Base-by-base conservation (phyloP, 2,797 vertebrate species). In the Delichon dasypus region DNA sequence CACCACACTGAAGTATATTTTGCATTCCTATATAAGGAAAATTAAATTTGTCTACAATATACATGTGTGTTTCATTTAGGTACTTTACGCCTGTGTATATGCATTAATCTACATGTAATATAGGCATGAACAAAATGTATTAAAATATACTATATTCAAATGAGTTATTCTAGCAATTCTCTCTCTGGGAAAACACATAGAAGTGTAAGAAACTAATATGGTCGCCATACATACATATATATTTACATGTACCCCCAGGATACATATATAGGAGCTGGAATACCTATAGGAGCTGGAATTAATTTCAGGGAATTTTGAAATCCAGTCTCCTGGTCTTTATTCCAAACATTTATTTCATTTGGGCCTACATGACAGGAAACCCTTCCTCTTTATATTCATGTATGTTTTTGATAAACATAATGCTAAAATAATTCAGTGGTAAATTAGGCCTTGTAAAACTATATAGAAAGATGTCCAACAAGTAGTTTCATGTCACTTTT, bases 401-500 rank as follows among this genome's bases (percentile, higher is more conserved):
- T 36, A 78, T 50, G n/a, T 34, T 95, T 93, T 36, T 50, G 26
- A 84, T 72, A 87, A 86, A 82, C 44, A 62, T 71, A 91, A 84
- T 90, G 42, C 42, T 88, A 25, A 87, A 91, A 48, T 78, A 94
- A 96, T 72, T 66, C 67, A 68, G 0, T n/a, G 27, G 60, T 51
- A 84, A 93, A 91, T 90, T 60, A 68, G 21, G 32, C 71, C 38
- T 79, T 80, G 22, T 70, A 89, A 81, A 79, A 83, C 53, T 61
- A 47, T 23, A 88, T 5, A 80, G 27, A 95, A 90, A 74, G 29
- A 77, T 66, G 27, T 55, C 93, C 91, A 96, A 94, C 95, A 94
- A 94, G 89, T 94, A 94, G 94, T 71, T 92, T 93, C 36, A 87
- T 62, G 55, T 26, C 60, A 84, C 50, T 76, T 95, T 75, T 88